Conservation (phyloP, 2,113 vertebrate species). For the Phrynocephalus versicolor region DNA sequence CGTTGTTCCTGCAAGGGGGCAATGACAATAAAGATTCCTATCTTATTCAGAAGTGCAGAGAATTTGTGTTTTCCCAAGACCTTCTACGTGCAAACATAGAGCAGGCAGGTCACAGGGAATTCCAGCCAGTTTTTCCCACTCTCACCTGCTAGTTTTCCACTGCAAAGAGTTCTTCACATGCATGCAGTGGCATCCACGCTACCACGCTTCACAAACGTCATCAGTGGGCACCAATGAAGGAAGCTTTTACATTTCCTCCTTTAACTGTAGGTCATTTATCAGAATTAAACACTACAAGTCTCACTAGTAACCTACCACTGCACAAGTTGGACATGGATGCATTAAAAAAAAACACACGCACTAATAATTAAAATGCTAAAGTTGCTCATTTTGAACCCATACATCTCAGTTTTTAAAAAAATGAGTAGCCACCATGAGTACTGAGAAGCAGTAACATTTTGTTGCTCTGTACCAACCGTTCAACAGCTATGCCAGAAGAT, state of each 20-base stretch:
- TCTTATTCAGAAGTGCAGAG: not conserved
- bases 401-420: too few species aligned
- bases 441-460: not conserved
- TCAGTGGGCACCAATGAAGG: too few species aligned
- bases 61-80: not conserved
- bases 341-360: too few species aligned
- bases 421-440: too few species aligned
- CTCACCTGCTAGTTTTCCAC: not conserved
- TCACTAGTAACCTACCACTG: not conserved
- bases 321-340: not conserved
- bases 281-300: not conserved
- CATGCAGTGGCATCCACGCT: not conserved
- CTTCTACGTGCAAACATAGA: not conserved
- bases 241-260: not conserved
- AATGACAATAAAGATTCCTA: too few species aligned
- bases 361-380: not conserved
- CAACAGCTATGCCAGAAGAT: not conserved
- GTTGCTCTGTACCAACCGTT: slow-evolving; percentile 17
- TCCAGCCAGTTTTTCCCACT: not conserved
- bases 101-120: not conserved
- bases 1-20: too few species aligned
- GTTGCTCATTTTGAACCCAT: not conserved
- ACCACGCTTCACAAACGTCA: not conserved
- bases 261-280: not conserved
- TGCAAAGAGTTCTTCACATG: not conserved